Evolutionary conservation across 2,888 invertebrate species (phyloP).

Genomic region (Melipona bicolor): DNA sequence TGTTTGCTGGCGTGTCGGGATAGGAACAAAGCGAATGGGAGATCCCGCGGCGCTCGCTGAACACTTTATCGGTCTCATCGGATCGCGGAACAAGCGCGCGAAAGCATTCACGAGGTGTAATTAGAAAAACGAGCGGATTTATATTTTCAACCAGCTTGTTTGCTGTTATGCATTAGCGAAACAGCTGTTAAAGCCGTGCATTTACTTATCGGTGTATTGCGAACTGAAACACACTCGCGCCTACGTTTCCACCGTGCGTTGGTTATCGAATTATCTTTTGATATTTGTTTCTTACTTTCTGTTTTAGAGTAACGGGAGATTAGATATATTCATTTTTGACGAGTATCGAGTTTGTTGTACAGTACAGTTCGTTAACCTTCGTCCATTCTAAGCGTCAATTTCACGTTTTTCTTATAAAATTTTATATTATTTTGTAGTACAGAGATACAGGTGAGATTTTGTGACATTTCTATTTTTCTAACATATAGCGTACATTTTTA

Average conservation of each 20-base stretch:
- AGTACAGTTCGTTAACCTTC: too few species aligned
- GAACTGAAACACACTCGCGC: background rate
- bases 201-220: conserved; percentile 24
- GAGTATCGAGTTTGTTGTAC: too few species aligned
- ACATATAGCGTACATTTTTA: too few species aligned
- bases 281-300: conserved; percentile 18
- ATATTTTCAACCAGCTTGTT: conserved; percentile 16
- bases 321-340: too few species aligned
- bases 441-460: too few species aligned
- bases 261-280: conserved; percentile 26
- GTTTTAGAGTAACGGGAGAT: too few species aligned
- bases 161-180: conserved; percentile 34
- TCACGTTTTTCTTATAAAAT: too few species aligned
- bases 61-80: conserved; percentile 30
- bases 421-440: too few species aligned
- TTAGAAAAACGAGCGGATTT: conserved; percentile 46
- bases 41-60: conserved; percentile 5
- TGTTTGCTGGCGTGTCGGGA: background rate
- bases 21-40: conserved; percentile 7
- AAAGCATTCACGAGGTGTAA: conserved; percentile 20
- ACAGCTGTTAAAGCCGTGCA: conserved; percentile 36
- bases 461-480: too few species aligned
- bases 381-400: too few species aligned
- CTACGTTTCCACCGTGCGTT: conserved; percentile 18
- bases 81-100: conserved; percentile 32